Evolutionary conservation across 2,113 vertebrate genomes (phyloP).

Genomic region (Pardalotus punctatus): DNA sequence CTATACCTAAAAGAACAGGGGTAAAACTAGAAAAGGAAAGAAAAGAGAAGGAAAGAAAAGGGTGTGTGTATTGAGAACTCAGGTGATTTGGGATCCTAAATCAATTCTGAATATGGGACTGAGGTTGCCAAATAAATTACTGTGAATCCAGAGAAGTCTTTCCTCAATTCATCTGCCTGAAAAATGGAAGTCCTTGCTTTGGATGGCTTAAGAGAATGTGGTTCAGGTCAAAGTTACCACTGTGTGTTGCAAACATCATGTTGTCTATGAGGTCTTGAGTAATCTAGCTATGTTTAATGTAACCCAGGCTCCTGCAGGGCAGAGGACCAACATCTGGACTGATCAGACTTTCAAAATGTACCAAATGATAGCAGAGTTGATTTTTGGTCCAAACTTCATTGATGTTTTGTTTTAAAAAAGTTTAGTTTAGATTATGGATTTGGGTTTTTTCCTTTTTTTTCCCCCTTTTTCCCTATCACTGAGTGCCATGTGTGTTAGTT

Average conservation of each 20-base stretch:
- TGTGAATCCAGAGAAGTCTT: not conserved
- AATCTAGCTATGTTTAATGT: not conserved
- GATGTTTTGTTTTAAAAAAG: not conserved
- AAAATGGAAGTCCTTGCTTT: not conserved
- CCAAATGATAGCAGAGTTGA: not conserved
- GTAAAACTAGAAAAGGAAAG: not conserved
- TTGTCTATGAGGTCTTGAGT: not conserved
- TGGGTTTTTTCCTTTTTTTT: not conserved
- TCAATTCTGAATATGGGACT: not conserved
- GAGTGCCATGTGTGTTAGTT: not conserved
- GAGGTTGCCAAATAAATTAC: not conserved
- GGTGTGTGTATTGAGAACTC: not conserved
- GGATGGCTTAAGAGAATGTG: not conserved
- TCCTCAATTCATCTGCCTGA: not conserved
- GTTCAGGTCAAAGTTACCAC: not conserved
- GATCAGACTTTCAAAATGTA: not conserved
- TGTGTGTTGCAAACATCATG: not conserved
- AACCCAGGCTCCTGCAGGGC: not conserved
- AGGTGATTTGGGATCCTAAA: not conserved
- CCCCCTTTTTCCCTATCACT: fast-evolving
- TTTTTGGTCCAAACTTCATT: not conserved
- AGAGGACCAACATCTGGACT: not conserved
- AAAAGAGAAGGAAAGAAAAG: not conserved
- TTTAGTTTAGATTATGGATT: not conserved
- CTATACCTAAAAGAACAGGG: not conserved